phyloP scores from a whole-genome alignment of 2,888 invertebrate genomes.

The Entomobrya multifasciata region DNA sequence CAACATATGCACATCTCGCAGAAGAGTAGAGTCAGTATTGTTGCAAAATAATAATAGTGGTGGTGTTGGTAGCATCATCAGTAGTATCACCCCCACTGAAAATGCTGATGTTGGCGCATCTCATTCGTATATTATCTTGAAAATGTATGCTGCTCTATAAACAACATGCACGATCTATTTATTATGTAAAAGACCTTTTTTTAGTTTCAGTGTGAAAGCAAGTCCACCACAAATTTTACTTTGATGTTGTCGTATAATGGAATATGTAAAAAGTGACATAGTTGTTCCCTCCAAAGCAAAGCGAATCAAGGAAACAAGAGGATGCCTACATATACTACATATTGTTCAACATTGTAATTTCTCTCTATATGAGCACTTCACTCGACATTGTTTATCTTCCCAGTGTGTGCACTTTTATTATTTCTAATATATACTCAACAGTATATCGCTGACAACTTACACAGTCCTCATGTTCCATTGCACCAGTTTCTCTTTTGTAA shows the following conservation, averaged over 20 bases:
- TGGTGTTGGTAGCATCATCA: slow-evolving; percentile 5
- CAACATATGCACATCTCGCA: too few relatives aligned
- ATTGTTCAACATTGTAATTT: background rate
- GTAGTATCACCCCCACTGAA: background rate
- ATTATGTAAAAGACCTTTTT: slow-evolving; percentile 62
- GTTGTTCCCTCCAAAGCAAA: too few relatives aligned
- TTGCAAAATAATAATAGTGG: background rate
- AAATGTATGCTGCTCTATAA: slow-evolving; percentile 49
- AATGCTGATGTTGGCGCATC: background rate
- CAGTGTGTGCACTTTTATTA: slow-evolving; percentile 44
- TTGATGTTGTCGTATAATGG: slow-evolving; percentile 47
- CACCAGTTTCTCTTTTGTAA: slow-evolving; percentile 70
- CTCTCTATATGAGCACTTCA: too few relatives aligned
- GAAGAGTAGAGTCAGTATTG: background rate
- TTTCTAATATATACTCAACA: slow-evolving; percentile 18
- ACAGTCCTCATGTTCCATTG: slow-evolving; percentile 63
- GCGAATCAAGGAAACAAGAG: too few relatives aligned
- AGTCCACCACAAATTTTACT: slow-evolving; percentile 62
- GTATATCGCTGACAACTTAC: slow-evolving; percentile 15
- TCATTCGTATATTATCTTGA: slow-evolving; percentile 3
- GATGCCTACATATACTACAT: background rate
- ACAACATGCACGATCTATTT: slow-evolving; percentile 63
- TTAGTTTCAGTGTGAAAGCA: slow-evolving; percentile 33
- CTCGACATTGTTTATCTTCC: slow-evolving; percentile 56
- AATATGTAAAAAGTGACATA: too few relatives aligned